A percentile compares a stretch with the other conserved stretches of the same genome.
Conservation (phyloP, 2,113 vertebrate species). For the Leptosomus discolor region DNA sequence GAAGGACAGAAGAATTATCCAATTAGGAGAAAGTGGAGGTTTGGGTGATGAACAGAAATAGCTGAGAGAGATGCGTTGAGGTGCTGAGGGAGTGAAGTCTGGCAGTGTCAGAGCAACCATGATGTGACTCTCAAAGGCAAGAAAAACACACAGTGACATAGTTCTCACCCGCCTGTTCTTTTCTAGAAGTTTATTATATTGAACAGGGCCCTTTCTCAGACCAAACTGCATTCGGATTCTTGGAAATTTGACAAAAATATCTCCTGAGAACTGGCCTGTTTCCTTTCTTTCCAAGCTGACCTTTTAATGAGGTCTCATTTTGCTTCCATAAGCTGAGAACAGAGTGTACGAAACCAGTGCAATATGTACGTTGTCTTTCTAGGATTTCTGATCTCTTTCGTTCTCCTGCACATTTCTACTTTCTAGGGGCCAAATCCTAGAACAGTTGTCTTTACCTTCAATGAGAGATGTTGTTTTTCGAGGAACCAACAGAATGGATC, state of each 20-base stretch:
- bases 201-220: conserved; percentile 7
- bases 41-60: not conserved
- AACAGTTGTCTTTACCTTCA: not conserved
- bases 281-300: conserved; percentile 39
- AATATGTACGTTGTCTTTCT: conserved; percentile 30
- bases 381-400: not conserved
- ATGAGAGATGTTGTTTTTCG: not conserved
- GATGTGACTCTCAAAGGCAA: not conserved
- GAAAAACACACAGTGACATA: not conserved
- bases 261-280: conserved; percentile 45
- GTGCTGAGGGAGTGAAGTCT: not conserved
- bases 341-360: not conserved
- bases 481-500: not conserved
- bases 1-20: not conserved
- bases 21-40: not conserved
- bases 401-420: not conserved
- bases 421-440: not conserved
- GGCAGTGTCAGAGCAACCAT: not conserved
- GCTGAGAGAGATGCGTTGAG: not conserved
- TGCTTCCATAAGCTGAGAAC: conserved; percentile 32
- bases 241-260: conserved; percentile 40
- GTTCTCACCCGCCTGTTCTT: not conserved
- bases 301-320: conserved; percentile 38
- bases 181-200: not conserved
- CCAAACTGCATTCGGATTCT: not conserved